Evolutionary conservation across 1,140 invertebrate genomes (phyloP), one percentile per base, ranked within the genome.

Genomic region (Vollenhovia emeryi): DNA sequence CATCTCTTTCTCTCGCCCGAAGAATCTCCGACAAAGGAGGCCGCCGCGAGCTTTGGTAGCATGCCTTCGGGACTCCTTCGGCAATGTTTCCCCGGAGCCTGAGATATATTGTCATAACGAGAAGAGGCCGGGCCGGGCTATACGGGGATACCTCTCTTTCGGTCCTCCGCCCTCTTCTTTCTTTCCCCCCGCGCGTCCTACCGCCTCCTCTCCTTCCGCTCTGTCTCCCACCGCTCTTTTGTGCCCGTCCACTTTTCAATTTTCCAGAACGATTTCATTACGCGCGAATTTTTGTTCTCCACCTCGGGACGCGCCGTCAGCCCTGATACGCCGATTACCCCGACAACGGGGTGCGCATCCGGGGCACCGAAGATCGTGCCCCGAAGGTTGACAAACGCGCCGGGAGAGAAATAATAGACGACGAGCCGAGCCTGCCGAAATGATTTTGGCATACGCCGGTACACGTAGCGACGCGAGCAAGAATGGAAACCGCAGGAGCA

Each of bases 21-120:
- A 92, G 92, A 93, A 94, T 93, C 91, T 92, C 92, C 92, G 93
- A 94, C 93, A 94, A 94, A 94, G 93, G 91, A 87, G 79, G 74
- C 88, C 86, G 85, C 91, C 91, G 92, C 89, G 80, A 91, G 92
- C 90, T 92, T 93, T 92, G 90, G 90, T 85, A 90, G 84, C 87
- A 84, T 89, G 75, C 91, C 89, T 91, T 88, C 89, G 92, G 92
- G 90, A 89, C 89, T 91, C 89, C 90, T 91, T 91, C 59, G 87
- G 66, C 92, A 87, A 93, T 92, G 91, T 92, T 93, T 91, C 92
- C 90, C 90, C 90, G 86, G 57, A 85, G 82, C 43, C 84, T 68
- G 73, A 85, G 71, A 88, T 92, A 89, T 91, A 92, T 92, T 91
- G 91, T 92, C 90, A 92, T 89, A 89, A 93, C 90, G 87, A n/a